These are phyloP conservation scores for Pollachius pollachius DNA, from an alignment of 2,113 vertebrate genomes.

Conservation along the genomic window DNA sequence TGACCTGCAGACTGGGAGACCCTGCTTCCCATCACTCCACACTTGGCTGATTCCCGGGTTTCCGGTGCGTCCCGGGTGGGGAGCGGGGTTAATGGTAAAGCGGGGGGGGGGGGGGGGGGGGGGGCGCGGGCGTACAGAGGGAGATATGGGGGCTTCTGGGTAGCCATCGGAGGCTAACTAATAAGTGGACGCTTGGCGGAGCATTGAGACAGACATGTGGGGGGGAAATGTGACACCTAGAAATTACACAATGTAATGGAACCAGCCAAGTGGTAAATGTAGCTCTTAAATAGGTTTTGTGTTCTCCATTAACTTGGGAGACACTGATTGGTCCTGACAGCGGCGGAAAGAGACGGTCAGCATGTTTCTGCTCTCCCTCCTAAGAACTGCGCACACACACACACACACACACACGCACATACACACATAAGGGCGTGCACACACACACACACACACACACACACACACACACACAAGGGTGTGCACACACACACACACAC, in stretches of 20 bases:
- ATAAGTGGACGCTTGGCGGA: slow-evolving; percentile 74
- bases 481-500: not conserved
- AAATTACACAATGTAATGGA: slow-evolving; percentile 94
- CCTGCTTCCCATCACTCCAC: no score
- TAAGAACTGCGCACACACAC: not conserved
- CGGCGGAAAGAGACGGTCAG: slow-evolving; percentile 76
- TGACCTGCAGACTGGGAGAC: no score
- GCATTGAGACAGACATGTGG: slow-evolving; percentile 80
- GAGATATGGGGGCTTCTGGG: slow-evolving; percentile 66
- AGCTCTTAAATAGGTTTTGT: slow-evolving; percentile 97
- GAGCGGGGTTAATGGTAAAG: slow-evolving; percentile 24
- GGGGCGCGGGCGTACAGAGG: slow-evolving; percentile 31
- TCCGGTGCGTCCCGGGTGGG: no score
- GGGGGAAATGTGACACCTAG: slow-evolving; percentile 91
- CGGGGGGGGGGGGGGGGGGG: slow-evolving; percentile 27
- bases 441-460: slow-evolving; percentile 6
- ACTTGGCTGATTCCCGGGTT: no score
- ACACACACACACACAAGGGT: not conserved
- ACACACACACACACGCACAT: not conserved
- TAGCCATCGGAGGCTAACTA: slow-evolving; percentile 68
- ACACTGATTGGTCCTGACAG: slow-evolving; percentile 88
- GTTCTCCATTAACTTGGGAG: slow-evolving; percentile 88
- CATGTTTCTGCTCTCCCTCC: slow-evolving; percentile 63
- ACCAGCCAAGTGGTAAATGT: slow-evolving; percentile 98
- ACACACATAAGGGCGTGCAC: not conserved